Conservation (phyloP, 2,888 invertebrate species). For the Microctonus hyperodae region DNA sequence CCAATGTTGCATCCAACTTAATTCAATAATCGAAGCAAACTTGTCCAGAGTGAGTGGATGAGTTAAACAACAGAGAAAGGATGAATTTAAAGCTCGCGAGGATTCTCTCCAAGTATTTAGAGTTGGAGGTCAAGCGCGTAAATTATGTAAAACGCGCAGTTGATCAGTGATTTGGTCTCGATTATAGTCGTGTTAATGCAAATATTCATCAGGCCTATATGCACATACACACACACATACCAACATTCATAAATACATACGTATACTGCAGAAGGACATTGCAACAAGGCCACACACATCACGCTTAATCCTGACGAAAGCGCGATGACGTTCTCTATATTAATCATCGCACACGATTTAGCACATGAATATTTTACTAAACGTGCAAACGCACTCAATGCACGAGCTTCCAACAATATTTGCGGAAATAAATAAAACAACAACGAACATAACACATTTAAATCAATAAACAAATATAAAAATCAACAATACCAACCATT, state of each 20-base stretch:
- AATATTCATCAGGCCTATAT: background rate
- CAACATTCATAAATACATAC: background rate
- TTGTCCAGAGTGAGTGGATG: background rate
- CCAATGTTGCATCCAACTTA: slow-evolving; percentile 28
- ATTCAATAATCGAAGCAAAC: slow-evolving; percentile 35
- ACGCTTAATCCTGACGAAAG: background rate
- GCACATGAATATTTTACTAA: background rate
- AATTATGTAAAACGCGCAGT: background rate
- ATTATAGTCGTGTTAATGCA: background rate
- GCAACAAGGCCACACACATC: background rate
- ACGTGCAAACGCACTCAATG: background rate
- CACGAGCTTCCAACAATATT: background rate
- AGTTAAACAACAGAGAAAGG: background rate
- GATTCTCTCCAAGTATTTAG: background rate
- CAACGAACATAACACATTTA: background rate
- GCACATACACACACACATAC: background rate
- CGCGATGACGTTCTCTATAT: background rate
- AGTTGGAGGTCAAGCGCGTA: background rate
- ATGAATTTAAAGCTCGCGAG: slow-evolving; percentile 1
- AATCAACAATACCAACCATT: too few relatives aligned
- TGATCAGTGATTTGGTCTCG: background rate
- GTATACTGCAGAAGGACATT: background rate
- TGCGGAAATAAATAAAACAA: background rate
- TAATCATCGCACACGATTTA: background rate
- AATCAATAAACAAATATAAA: too few relatives aligned